Evolutionary conservation across 2,797 vertebrate genomes (phyloP), one percentile per base, ranked within the genome.

Genomic region (Amniataba percoides): DNA sequence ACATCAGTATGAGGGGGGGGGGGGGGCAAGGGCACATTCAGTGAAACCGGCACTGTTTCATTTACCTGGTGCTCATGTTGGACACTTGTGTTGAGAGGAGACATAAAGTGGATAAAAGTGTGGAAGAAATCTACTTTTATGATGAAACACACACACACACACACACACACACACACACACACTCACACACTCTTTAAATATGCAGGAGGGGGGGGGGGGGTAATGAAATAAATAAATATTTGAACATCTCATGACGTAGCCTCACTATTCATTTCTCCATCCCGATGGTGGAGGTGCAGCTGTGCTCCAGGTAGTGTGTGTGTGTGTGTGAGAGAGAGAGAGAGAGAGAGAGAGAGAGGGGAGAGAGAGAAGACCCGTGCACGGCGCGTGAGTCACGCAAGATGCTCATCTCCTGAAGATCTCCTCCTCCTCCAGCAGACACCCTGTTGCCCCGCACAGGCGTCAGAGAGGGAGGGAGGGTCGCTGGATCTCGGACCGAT

Each of bases 351-450:
- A n/a, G n/a, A n/a, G n/a, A n/a, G n/a, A n/a, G n/a, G n/a, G n/a
- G n/a, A n/a, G n/a, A n/a, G n/a, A n/a, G n/a, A n/a, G n/a, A n/a
- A 15, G 69, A 34, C 59, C 19, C 49, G 65, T 60, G 60, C 48
- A 7, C 42, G 48, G 57, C 23, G 64, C 7, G 75, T 90, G 88
- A 89, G 82, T 92, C 88, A 90, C 62, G 27, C 81, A 58, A 66
- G 69, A 85, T 62, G 68, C 53, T 81, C 74, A 62, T 80, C 81
- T 72, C 15, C 46, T 45, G 14, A 72, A 59, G 83, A 76, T 13
- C 71, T 51, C 1, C 69, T 60, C 0, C 71, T 55, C 0, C 14
- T 21, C 1, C 62, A 57, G 0, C 46, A 42, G 25, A 53, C 68
- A 59, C 71, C 73, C 62, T 52, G 80, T 39, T 70, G 74, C 80